Percentiles rank a stretch among this genome's conserved stretches.
These are phyloP conservation scores for Chaenocephalus aceratus DNA, from an alignment of 2,113 vertebrate species.

Conservation along the genomic window DNA sequence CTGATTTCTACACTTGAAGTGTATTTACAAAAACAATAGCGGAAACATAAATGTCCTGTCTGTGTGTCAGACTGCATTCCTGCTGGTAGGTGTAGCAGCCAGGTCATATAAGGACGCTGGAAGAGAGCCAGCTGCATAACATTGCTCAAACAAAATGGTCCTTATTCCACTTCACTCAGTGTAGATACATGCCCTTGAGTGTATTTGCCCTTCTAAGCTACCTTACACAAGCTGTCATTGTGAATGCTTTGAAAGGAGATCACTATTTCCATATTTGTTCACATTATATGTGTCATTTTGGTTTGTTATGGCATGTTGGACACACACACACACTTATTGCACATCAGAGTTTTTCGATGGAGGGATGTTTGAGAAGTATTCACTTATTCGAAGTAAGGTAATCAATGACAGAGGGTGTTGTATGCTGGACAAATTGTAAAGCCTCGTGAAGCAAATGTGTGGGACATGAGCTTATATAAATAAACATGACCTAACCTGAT, in stretches of 20 bases:
- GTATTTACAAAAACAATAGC: background rate
- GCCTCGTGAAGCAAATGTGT: no score
- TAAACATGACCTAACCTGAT: no score
- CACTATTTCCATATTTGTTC: no score
- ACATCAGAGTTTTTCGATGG: no score
- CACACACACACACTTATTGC: no score
- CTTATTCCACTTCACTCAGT: background rate
- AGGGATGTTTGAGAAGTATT: no score
- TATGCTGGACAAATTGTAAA: no score
- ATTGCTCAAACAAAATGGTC: conserved; percentile 2
- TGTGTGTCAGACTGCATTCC: background rate
- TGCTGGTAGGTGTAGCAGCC: background rate
- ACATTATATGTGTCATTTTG: no score
- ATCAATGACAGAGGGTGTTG: no score
- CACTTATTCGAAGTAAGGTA: no score
- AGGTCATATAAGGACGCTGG: conserved; percentile 31
- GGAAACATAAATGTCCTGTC: background rate
- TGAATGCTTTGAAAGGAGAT: background rate
- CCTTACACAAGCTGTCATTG: background rate
- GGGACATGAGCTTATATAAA: no score
- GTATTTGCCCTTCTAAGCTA: background rate
- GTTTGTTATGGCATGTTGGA: no score
- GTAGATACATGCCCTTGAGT: conserved; percentile 2
- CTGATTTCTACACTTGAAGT: background rate
- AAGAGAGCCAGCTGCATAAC: conserved; percentile 27